Conservation (phyloP, 2,888 invertebrate species). For the Pachliopta kotzebuea region DNA sequence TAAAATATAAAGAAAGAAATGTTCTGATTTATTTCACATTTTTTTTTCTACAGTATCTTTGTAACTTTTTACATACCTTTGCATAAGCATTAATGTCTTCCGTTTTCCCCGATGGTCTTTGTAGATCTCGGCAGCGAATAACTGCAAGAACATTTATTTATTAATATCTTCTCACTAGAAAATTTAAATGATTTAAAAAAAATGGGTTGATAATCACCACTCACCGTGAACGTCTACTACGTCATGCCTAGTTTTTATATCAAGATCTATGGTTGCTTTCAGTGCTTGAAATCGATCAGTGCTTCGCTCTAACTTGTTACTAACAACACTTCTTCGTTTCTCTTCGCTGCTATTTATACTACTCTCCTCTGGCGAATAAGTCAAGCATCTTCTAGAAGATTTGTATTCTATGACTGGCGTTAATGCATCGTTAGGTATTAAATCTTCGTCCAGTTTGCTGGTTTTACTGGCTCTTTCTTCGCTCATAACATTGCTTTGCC, state of each 20-base stretch:
- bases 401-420: conserved; percentile 74
- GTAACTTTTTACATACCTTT: conserved; percentile 76
- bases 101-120: conserved; percentile 83
- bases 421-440: conserved; percentile 54
- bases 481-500: conserved; percentile 65
- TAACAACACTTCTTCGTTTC: conserved; percentile 76
- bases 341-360: conserved; percentile 76
- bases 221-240: conserved; percentile 85
- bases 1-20: no score
- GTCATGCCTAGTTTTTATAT: conserved; percentile 78
- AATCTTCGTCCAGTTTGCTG: conserved; percentile 75
- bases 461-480: conserved; percentile 72
- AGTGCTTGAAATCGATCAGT: conserved; percentile 58
- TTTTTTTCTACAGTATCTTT: not conserved
- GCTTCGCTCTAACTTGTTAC: conserved; percentile 64
- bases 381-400: conserved; percentile 79
- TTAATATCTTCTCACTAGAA: not conserved
- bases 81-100: conserved; percentile 89
- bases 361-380: conserved; percentile 79
- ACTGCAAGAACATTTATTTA: conserved; percentile 78
- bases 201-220: conserved; percentile 74
- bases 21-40: no score
- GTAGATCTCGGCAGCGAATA: conserved; percentile 87
- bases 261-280: conserved; percentile 83
- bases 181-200: conserved; percentile 32